Base-by-base conservation (phyloP, 64 coral and sea anemone species). In the Cladopsammia gracilis region DNA sequence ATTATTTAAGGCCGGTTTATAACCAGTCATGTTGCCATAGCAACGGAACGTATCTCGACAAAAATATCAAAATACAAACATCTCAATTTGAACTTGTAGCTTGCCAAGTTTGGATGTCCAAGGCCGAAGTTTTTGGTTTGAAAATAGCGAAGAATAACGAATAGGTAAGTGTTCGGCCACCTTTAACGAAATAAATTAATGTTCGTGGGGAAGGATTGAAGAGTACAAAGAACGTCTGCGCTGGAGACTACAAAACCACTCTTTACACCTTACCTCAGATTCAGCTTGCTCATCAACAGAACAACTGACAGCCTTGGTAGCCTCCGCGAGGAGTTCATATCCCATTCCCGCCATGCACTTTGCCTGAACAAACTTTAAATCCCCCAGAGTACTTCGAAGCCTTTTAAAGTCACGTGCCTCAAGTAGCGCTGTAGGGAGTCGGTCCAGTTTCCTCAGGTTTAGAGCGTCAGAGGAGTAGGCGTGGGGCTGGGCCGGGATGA, bases 291-390 rank as follows among this genome's bases (percentile, higher is more conserved):
- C 69, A 26, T 75, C 54, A 56, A 62, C 20, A 10, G 90, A 49
- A 66, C 58, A 92, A 61, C 82, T 54, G 16, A 71, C 61, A 4
- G 73, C 90, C 56, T 62, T 23, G 34, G 81, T 85, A 50, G 78
- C 70, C 65, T 85, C 90, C 13, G 90, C 78, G 15, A 92, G 71
- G 10, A 82, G 70, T 25, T 92, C 79, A 76, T 92, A 85, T 23
- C 79, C 90, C 79, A 92, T 69, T 58, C 90, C 90, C 11, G 90
- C 90, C 90, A 92, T 92, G 79, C 90, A 92, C 90, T 92, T 92
- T 7, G 90, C 90, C 49, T 92, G 90, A 49, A 92, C 71, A 52
- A 92, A 92, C 9, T 85, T 82, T 25, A 92, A 67, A 20, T 92
- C 90, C 26, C 90, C 90, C 12, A 92, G 70, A 45, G 56, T 65